A percentile compares a stretch with the other conserved stretches of the same genome.
These are phyloP conservation scores for Spilogale gracilis DNA, from an alignment of 2,113 vertebrate species.

Conservation along the genomic window DNA sequence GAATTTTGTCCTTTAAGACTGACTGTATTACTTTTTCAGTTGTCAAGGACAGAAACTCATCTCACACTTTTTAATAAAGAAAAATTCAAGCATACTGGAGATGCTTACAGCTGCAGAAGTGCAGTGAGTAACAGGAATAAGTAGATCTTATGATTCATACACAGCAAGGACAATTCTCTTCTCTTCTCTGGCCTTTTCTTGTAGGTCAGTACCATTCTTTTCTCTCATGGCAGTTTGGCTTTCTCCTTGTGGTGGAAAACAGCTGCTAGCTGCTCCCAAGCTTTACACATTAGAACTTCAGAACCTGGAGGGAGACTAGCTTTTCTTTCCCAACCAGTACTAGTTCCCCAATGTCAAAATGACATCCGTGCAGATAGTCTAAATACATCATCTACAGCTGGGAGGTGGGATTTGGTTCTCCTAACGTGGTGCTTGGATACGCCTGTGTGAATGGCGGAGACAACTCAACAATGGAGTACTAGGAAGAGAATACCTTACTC, in stretches of 20 bases:
- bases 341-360: not conserved
- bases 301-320: not conserved
- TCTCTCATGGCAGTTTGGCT: not conserved
- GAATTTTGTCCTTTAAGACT: not conserved
- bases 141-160: not conserved
- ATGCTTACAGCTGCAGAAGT: not conserved
- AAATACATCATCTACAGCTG: not conserved
- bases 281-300: not conserved
- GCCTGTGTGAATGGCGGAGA: not conserved
- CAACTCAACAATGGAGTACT: not conserved
- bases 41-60: not conserved
- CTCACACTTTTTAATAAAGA: not conserved
- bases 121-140: not conserved
- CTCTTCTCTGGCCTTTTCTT: not conserved
- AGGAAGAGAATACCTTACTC: not conserved
- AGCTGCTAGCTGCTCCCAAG: not conserved
- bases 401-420: not conserved
- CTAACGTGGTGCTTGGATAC: not conserved
- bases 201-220: not conserved
- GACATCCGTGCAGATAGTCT: not conserved
- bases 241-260: not conserved
- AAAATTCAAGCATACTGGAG: not conserved
- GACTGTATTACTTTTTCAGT: not conserved
- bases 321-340: not conserved
- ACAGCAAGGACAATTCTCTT: not conserved